phyloP scores from a whole-genome alignment of 1,140 invertebrate genomes.

The Leptinotarsa lineolata region DNA sequence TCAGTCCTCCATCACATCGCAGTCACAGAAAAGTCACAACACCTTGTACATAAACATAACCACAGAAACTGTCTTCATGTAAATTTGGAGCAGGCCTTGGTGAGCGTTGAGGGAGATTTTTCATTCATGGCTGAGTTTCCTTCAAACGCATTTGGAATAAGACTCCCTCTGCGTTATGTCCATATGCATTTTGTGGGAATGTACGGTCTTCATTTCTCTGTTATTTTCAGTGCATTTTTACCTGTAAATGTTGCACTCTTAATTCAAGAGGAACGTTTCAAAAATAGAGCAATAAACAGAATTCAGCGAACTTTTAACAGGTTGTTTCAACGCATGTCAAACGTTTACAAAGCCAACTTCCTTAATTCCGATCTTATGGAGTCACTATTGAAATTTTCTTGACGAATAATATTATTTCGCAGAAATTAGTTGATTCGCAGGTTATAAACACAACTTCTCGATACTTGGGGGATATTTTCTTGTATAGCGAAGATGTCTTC shows the following conservation, averaged over 20 bases:
- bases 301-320: slow-evolving; percentile 49
- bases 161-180: slow-evolving; percentile 43
- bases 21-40: slow-evolving; percentile 30
- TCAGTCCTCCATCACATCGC: slow-evolving; percentile 44
- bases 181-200: slow-evolving; percentile 49
- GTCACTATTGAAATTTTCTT: not conserved
- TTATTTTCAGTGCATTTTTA: not conserved
- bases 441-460: slow-evolving; percentile 25
- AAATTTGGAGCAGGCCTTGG: not conserved
- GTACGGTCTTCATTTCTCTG: slow-evolving; percentile 22
- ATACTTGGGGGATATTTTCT: slow-evolving; percentile 8
- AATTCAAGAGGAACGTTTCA: not conserved
- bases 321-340: slow-evolving; percentile 42
- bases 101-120: not conserved
- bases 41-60: slow-evolving; percentile 33
- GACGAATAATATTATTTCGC: slow-evolving; percentile 7
- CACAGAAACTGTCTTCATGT: slow-evolving; percentile 12
- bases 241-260: slow-evolving; percentile 3
- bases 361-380: not conserved
- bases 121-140: not conserved
- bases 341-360: slow-evolving; percentile 11
- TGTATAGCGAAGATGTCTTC: not conserved
- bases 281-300: slow-evolving; percentile 40
- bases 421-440: slow-evolving; percentile 11
- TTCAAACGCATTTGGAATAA: not conserved